phyloP scores from a whole-genome alignment of 64 coral and sea anemone genomes.

The Stylophora pistillata region DNA sequence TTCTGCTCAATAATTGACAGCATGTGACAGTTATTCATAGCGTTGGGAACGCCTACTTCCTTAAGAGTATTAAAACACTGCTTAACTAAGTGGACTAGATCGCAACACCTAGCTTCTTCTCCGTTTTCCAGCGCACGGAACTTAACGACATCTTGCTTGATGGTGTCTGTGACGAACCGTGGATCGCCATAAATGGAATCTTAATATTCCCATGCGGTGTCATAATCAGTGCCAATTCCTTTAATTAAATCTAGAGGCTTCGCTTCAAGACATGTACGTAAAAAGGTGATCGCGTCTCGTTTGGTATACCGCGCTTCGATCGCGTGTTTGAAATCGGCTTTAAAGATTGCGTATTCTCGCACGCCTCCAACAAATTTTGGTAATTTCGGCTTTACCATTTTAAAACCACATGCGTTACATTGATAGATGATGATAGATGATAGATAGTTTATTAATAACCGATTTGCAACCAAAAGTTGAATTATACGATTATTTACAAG shows the following conservation, averaged over 20 bases:
- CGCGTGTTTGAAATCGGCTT: conserved; percentile 50
- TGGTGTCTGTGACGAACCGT: too few species aligned
- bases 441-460: too few species aligned
- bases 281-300: not conserved
- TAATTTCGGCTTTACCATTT: conserved; percentile 32
- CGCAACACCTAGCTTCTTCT: not conserved
- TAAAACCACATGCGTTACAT: conserved; percentile 8
- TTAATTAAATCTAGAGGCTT: conserved; percentile 1
- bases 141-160: too few species aligned
- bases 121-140: too few species aligned
- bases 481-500: too few species aligned
- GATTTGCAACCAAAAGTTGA: too few species aligned
- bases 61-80: not conserved
- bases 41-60: not conserved
- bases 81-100: conserved; percentile 4
- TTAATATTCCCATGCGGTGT: too few species aligned
- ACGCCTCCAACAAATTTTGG: conserved; percentile 44
- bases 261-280: not conserved
- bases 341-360: conserved; percentile 51
- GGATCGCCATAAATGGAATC: too few species aligned
- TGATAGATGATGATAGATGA: not conserved
- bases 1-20: conserved; percentile 48
- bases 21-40: too few species aligned
- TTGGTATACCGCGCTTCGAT: conserved; percentile 38
- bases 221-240: not conserved